Evolutionary conservation across 1,140 invertebrate species (phyloP), one percentile per base, ranked within the genome.

Genomic region (Panonychus citri): DNA sequence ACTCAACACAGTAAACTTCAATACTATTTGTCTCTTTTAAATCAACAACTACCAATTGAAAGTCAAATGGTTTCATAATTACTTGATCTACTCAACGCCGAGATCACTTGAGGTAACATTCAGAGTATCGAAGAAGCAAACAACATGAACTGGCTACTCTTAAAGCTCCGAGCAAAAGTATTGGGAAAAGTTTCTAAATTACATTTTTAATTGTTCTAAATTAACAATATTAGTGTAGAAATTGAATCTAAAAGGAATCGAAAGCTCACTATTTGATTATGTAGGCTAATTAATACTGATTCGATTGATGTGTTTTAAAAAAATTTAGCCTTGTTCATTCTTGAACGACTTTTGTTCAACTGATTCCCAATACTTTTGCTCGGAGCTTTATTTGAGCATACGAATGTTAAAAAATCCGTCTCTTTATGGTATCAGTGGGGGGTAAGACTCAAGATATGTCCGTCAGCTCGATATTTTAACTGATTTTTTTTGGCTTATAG

Each of bases 1-100:
- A 99, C 95, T 0, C 97, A 97, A 70, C 93, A 99, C 69, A 90
- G 85, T 62, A 94, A 99, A 71, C 74, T 99, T 4, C 93, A 97
- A 65, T 99, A 94, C 69, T 99, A 99, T 71, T 74, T 99, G 13
- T 97, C 91, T 0, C 73, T 99, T 24, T 74, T 98, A 58, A 99
- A 99, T 74, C 91, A 98, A 68, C 94, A 70, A 67, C 64, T 78
- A 30, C 76, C 76, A 1, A 71, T 78, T 54, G 76, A 78, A 63
- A 75, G 73, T 59, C 77, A 79, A 66, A 70, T 78, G 64, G 70
- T 79, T 21, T 62, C 67, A 10, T 76, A 75, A 71, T 71, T 99
- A 59, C 81, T 93, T 0, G 94, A 99, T 66, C 88, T 94, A 77
- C 71, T 99, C 13, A 99, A 99, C 71, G 94, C 95, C 0, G 95